These are phyloP conservation scores for Etia nguti DNA, from an alignment of 2,113 vertebrate genomes.

Conservation along the genomic window DNA sequence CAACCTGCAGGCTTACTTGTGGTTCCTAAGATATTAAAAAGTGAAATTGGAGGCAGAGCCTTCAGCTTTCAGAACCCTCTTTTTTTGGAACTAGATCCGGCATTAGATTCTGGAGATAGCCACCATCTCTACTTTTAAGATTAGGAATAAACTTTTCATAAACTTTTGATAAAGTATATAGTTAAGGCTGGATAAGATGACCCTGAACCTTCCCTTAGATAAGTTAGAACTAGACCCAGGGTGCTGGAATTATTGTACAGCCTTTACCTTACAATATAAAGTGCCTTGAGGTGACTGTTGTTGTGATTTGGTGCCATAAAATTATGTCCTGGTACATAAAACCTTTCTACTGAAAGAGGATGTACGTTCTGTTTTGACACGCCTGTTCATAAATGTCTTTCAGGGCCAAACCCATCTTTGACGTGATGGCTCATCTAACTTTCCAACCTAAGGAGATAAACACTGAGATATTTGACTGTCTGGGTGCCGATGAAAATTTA, in stretches of 20 bases:
- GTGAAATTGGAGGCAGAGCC: too few species aligned
- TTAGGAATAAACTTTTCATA: not conserved
- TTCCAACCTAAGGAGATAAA: constrained; percentile 68
- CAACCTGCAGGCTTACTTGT: too few species aligned
- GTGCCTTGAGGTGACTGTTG: too few species aligned
- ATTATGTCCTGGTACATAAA: not conserved
- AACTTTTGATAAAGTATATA: not conserved
- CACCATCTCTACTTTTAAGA: not conserved
- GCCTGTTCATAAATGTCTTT: not conserved
- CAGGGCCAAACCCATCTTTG: constrained; percentile 76
- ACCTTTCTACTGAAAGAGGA: not conserved
- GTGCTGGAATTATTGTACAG: not conserved
- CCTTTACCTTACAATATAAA: too few species aligned
- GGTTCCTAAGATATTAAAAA: too few species aligned
- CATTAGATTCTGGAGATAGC: not conserved
- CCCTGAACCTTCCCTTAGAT: not conserved
- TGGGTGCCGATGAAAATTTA: rapidly evolving
- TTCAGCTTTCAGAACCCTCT: not conserved
- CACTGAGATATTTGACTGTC: constrained; percentile 55
- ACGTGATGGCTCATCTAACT: constrained; percentile 38
- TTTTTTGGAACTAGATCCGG: not conserved
- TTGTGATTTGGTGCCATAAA: not conserved
- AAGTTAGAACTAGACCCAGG: not conserved
- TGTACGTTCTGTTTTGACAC: not conserved
- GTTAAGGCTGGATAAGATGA: not conserved